Percentiles rank a stretch among this genome's conserved stretches.
Conservation (phyloP, 1,140 invertebrate species). For the Drosophila pachea region DNA sequence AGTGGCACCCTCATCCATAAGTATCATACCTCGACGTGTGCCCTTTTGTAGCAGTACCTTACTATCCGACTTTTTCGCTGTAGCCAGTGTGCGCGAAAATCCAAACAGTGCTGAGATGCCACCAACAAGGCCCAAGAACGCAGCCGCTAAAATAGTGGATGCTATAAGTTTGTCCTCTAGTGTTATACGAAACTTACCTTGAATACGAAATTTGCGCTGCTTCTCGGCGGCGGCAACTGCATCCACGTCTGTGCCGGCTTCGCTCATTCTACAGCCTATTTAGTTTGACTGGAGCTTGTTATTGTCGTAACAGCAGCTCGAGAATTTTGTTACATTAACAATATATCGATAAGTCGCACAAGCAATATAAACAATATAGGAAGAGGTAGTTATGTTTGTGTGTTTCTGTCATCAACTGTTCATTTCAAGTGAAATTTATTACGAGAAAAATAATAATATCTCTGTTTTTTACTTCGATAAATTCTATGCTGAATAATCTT, state of each 20-base stretch:
- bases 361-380: background rate
- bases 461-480: too few relatives aligned
- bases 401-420: background rate
- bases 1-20: conserved; percentile 87
- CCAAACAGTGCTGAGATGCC: conserved; percentile 89
- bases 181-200: conserved; percentile 37
- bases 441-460: too few relatives aligned
- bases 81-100: conserved; percentile 88
- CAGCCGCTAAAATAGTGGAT: conserved; percentile 81
- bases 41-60: conserved; percentile 91
- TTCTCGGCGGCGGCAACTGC: conserved; percentile 56
- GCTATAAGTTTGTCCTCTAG: background rate
- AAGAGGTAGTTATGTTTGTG: background rate
- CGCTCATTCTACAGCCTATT: conserved; percentile 40
- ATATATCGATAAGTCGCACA: conserved; percentile 9
- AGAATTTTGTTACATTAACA: background rate
- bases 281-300: conserved; percentile 3
- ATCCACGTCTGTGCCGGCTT: conserved; percentile 45
- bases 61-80: conserved; percentile 89
- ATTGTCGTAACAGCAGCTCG: conserved; percentile 50
- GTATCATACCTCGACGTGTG: conserved; percentile 82
- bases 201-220: conserved; percentile 63
- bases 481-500: too few relatives aligned
- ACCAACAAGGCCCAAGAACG: conserved; percentile 88
- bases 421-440: too few relatives aligned